Percentiles rank a stretch among this genome's conserved stretches.
phyloP scores from a whole-genome alignment of 92 coral and sea anemone species.

The Epizoanthus scotinus region DNA sequence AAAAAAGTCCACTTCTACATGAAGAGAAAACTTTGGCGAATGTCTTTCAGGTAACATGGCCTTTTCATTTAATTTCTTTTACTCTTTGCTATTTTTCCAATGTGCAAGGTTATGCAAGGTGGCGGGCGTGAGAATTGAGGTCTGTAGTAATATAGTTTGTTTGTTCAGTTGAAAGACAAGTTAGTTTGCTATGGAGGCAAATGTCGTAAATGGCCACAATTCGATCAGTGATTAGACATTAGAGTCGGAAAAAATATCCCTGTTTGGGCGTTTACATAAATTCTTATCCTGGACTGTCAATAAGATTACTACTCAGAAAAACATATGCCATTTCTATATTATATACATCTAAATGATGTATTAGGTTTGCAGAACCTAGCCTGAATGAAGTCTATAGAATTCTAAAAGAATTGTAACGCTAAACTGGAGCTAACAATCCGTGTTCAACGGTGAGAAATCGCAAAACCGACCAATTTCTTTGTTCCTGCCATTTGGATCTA shows the following conservation, averaged over 20 bases:
- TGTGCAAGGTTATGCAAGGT: constrained; percentile 9
- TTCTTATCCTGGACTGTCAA: background rate
- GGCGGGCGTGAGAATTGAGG: constrained; percentile 19
- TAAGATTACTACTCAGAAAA: background rate
- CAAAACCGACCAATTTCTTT: background rate
- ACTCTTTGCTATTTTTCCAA: background rate
- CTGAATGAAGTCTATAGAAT: too few relatives aligned
- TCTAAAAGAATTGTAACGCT: too few relatives aligned
- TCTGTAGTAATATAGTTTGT: constrained; percentile 2
- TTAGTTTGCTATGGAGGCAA: background rate
- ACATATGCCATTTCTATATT: too few relatives aligned
- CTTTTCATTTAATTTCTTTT: background rate
- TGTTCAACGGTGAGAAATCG: background rate
- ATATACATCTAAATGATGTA: too few relatives aligned
- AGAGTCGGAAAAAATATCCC: background rate
- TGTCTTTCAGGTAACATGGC: constrained; percentile 18
- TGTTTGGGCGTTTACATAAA: background rate
- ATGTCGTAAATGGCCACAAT: background rate
- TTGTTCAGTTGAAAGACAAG: background rate
- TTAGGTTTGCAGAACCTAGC: too few relatives aligned
- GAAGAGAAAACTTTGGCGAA: background rate
- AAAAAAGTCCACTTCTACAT: background rate
- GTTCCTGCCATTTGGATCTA: constrained; percentile 3
- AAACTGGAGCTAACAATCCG: background rate
- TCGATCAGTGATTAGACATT: constrained; percentile 5